Base-by-base conservation (phyloP, 2,797 vertebrate species). In the Meriones psammophilus region DNA sequence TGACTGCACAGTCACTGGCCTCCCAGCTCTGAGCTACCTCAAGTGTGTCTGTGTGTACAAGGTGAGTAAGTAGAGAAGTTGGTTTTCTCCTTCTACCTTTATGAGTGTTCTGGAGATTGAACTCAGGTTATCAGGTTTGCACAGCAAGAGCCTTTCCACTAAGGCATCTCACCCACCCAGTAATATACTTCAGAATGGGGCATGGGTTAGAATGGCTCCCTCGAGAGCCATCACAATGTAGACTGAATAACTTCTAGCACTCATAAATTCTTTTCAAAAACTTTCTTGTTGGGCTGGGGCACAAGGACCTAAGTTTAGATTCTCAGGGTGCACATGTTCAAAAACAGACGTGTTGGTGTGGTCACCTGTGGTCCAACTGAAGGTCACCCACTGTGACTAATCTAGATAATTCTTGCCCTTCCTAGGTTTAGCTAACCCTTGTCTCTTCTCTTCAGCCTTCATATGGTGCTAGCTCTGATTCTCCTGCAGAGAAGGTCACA, bases 191-290 rank as follows among this genome's bases (percentile, higher is more conserved):
- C 79, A 94, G 88, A 89, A 74, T 18, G 20, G 13, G 46, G 92
- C 68, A 71, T 6, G 7, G 8, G 3, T 30, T 85, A 20, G 28
- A 58, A 42, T 54, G 92, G 64, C 76, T 18, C 74, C 24, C 62
- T 71, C 76, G 73, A 81, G 54, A 50, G 42, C 24, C 13, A 64
- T 6, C 66, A 30, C n/a, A 54, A 50, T 33, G 66, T 30, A 42
- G 17, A 71, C 77, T 94, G 50, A 89, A 28, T 89, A 62, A 54
- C 64, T 95, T 73, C n/a, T 85, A 62, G 30, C 39, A 71, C 62
- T 91, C 46, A 46, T 4, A 89, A 81, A 58, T 54, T 77, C 7
- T 81, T 94, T 84, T 14, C 33, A 18, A 56, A 68, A 68, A 54
- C 30, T 2, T 66, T 26, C 46, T 46, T 46, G 18, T 20, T 64